Base-by-base conservation (phyloP, 92 coral and sea anemone species). In the Heteractis magnifica region DNA sequence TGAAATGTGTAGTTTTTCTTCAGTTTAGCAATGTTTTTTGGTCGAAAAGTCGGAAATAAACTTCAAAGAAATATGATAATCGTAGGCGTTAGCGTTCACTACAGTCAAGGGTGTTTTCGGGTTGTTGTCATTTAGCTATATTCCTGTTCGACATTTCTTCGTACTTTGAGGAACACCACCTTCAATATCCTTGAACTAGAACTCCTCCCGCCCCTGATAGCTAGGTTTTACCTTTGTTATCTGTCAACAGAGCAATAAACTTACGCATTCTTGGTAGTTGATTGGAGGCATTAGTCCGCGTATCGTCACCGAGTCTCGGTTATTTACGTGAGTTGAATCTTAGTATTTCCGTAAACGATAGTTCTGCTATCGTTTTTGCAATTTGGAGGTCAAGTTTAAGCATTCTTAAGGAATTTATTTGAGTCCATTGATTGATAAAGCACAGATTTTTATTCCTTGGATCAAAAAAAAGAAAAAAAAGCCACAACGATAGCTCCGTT, bases 281-380 rank as follows among this genome's bases (percentile, higher is more conserved):
- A 65, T 14, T 48, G 6, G 52, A 56, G 15, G 51, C 21, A 48
- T 79, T 60, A 23, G 52, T 3, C 53, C 15, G 48, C 21, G 12
- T 48, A 21, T 48, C 41, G 75, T 62, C 83, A 52, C 20, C 5
- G 23, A 62, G 83, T 79, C 75, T 44, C 74, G 52, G 56, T 62
- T 16, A 79, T 62, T 65, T 62, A 79, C 75, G 83, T 79, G 83
- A 79, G 23, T 23, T 79, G 83, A 8, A 62, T 62, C 75, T 51
- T 62, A 34, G 51, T 16, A 65, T 79, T 79, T 79, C 83, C 83
- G 83, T 79, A 21, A 56, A 49, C 48, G 83, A 62, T 62, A 65
- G 23, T 23, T 4, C 49, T 13, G 23, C 75, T 65, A 15, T 51
- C 16, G 51, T 34, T 65, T 26, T 78, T 19, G 58, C 68, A 51